Evolutionary conservation across 2,797 vertebrate genomes (phyloP), one percentile per base, ranked within the genome.

Genomic region (Notoglanidium macrostoma): DNA sequence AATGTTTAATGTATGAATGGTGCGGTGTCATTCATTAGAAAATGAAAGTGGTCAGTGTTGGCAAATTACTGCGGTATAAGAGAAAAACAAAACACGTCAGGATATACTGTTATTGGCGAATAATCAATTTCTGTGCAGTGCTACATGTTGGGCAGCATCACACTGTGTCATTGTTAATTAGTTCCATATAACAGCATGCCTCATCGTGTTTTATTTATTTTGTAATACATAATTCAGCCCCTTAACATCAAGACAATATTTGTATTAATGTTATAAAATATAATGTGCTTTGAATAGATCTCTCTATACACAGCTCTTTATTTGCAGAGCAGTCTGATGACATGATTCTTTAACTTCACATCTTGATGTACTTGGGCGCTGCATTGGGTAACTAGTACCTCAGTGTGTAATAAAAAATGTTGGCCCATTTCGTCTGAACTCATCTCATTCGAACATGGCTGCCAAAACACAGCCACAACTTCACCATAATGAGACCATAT

Each of bases 361-460:
- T 77, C 74, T 55, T 55, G 51, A 55, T 77, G 74, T 54, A 32
- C 7, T 55, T 77, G 26, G n/a, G 32, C 55, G 49, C n/a, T 55
- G 51, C 14, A n/a, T 32, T 77, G 49, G 14, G 26, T 72, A 44
- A 44, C 68, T 76, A 51, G 46, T 51, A 76, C 26, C 46, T 76
- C 54, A 57, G n/a, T 57, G 54, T 57, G 76, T 32, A 79, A 59
- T 40, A 35, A 32, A 57, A 54, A 78, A 11, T 35, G 19, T 29
- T 49, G 54, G 54, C 54, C 77, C 55, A 59, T 59, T 59, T 79
- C 29, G 40, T 59, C 54, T 35, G 19, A 79, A 59, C n/a, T 35
- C 77, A 57, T 79, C 77, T 35, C 10, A 59, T 79, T 79, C 55
- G 12, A 82, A 65, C 44, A 46, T 65, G 44, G 44, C 59, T 65